phyloP scores from a whole-genome alignment of 2,888 invertebrate genomes.

The Entomobrya multifasciata region DNA sequence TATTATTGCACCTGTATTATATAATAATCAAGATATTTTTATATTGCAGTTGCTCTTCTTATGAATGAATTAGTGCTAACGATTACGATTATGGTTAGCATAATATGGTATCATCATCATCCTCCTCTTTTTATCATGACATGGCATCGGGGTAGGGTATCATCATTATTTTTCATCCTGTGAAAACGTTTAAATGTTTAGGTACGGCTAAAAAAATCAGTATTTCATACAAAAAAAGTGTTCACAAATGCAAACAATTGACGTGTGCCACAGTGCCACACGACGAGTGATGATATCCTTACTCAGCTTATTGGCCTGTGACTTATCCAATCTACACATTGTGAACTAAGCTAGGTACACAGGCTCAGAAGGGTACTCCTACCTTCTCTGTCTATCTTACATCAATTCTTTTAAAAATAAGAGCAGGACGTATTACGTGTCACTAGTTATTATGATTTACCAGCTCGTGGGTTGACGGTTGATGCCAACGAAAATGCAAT shows the following conservation, averaged over 20 bases:
- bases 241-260: conserved; percentile 49
- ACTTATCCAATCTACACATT: neutral
- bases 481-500: neutral
- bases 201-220: neutral
- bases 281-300: conserved; percentile 3
- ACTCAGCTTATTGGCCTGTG: neutral
- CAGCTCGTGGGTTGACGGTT: neutral
- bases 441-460: conserved; percentile 14
- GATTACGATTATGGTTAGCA: neutral
- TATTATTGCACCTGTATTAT: conserved; percentile 3
- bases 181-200: neutral
- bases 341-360: neutral
- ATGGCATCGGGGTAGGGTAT: conserved; percentile 1
- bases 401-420: too few species aligned
- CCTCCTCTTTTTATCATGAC: neutral
- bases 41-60: neutral
- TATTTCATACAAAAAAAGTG: neutral
- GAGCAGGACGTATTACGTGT: neutral
- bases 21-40: neutral
- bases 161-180: conserved; percentile 23
- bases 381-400: neutral
- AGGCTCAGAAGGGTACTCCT: conserved; percentile 23
- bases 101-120: too few species aligned
- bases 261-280: conserved; percentile 60
- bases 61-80: neutral